These are phyloP conservation scores for Rhyacophila evoluta DNA, from an alignment of 2,888 invertebrate genomes.

Conservation along the genomic window DNA sequence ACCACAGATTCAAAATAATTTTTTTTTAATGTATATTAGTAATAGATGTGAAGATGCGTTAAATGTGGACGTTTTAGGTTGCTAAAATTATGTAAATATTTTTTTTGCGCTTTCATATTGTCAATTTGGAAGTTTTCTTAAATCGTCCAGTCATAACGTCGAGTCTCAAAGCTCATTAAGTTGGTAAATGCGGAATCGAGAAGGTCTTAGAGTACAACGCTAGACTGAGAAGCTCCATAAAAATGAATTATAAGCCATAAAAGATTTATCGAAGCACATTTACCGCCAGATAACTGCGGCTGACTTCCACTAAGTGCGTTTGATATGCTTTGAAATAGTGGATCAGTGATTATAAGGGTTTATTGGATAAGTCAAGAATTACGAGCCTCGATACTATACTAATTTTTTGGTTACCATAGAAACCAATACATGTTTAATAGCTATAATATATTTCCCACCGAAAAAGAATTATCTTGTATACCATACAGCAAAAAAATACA, in stretches of 20 bases:
- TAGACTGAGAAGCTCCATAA: not conserved
- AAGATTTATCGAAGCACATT: not conserved
- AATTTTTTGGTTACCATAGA: too few species aligned
- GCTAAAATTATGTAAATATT: not conserved
- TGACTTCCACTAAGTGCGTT: conserved; percentile 2
- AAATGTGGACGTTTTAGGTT: not conserved
- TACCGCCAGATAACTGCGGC: not conserved
- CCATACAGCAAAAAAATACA: too few species aligned
- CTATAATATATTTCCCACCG: too few species aligned
- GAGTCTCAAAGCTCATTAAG: not conserved
- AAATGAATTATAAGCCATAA: conserved; percentile 22
- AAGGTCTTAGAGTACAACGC: not conserved
- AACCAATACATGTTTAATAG: too few species aligned
- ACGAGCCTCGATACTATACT: too few species aligned
- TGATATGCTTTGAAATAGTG: not conserved
- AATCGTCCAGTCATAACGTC: not conserved
- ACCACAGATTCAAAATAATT: too few species aligned
- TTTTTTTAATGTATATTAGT: too few species aligned
- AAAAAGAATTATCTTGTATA: too few species aligned
- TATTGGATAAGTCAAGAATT: too few species aligned
- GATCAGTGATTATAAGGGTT: not conserved
- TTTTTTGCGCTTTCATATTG: too few species aligned
- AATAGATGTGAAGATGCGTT: too few species aligned
- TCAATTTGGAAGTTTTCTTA: not conserved
- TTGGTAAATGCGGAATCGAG: not conserved